Percentiles rank a stretch among this genome's conserved stretches.
phyloP scores from a whole-genome alignment of 2,888 invertebrate genomes.

The Synanthedon vespiformis region DNA sequence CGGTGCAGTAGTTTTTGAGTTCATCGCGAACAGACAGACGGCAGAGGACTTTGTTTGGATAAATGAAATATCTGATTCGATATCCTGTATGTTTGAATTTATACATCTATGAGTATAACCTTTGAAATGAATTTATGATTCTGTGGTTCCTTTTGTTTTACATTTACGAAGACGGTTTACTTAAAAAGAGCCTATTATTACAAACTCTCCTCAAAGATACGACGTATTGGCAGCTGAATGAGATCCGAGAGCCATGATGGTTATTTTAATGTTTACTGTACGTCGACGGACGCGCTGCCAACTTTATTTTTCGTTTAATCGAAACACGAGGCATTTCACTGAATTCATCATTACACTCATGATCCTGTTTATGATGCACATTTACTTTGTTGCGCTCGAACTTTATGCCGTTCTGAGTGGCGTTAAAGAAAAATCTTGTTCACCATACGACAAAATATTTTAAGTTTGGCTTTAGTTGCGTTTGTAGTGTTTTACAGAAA shows the following conservation, averaged over 20 bases:
- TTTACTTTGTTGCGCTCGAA: slow-evolving; percentile 25
- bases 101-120: no score
- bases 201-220: neutral
- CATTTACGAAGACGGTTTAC: no score
- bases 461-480: no score
- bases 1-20: no score
- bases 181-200: no score
- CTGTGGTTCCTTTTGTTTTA: no score
- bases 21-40: no score
- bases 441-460: neutral
- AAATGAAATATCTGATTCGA: no score
- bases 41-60: no score
- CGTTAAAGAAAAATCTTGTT: slow-evolving; percentile 7
- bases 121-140: no score
- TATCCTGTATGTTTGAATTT: no score
- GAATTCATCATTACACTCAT: slow-evolving; percentile 39
- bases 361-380: slow-evolving; percentile 34
- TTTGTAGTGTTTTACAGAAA: no score
- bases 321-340: slow-evolving; percentile 48
- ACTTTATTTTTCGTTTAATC: slow-evolving; percentile 53
- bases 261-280: slow-evolving; percentile 50
- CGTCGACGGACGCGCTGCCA: slow-evolving; percentile 43
- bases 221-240: slow-evolving; percentile 39
- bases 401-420: slow-evolving; percentile 17
- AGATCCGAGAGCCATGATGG: slow-evolving; percentile 27